A percentile compares a stretch with the other conserved stretches of the same genome.
Conservation (phyloP, 2,797 vertebrate genomes). For the Enteromius mattozi region DNA sequence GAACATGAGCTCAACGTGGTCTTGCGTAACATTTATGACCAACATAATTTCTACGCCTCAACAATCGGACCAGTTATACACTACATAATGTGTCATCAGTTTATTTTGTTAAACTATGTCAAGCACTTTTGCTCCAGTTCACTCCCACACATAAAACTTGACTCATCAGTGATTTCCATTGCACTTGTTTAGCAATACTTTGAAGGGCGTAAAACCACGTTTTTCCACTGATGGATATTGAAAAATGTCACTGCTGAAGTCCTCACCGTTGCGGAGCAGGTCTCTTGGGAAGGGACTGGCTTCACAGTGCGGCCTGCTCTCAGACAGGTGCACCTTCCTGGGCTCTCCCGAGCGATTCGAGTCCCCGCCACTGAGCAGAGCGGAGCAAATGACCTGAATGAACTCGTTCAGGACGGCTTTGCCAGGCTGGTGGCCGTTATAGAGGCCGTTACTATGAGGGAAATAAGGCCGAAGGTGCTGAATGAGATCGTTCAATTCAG, state of each 20-base stretch:
- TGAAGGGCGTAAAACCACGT: not conserved
- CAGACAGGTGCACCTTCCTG: conserved; percentile 70
- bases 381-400: conserved; percentile 87
- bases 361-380: conserved; percentile 84
- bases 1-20: not conserved
- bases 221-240: not conserved
- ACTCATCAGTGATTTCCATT: not conserved
- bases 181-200: not conserved
- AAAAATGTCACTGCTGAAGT: not conserved
- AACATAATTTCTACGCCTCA: not conserved
- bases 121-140: not conserved
- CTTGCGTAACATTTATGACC: not conserved
- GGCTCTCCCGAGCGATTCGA: conserved; percentile 74
- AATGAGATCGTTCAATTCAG: conserved; percentile 86
- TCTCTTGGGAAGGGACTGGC: conserved; percentile 87
- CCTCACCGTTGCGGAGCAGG: conserved; percentile 82
- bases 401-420: conserved; percentile 88
- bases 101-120: not conserved
- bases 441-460: conserved; percentile 82
- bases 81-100: not conserved
- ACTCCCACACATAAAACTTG: not conserved
- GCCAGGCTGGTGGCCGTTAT: conserved; percentile 82
- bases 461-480: conserved; percentile 93
- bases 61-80: not conserved
- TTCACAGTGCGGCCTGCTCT: conserved; percentile 87